These are phyloP conservation scores for Microtus montanus DNA, from an alignment of 2,113 vertebrate genomes.

Conservation along the genomic window DNA sequence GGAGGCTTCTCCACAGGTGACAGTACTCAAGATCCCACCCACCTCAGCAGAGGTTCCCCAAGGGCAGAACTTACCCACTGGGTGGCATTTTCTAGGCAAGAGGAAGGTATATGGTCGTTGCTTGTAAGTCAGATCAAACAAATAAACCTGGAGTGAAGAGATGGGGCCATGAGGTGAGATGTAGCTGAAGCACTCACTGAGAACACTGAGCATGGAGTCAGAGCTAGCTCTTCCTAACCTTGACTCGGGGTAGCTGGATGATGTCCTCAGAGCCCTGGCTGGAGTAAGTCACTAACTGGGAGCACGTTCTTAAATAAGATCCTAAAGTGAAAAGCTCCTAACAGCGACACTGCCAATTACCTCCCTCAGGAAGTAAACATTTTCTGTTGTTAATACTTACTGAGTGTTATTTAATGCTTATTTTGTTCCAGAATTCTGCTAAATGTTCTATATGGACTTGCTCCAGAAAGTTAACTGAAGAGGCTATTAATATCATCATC, in stretches of 20 bases:
- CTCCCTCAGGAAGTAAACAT: background rate
- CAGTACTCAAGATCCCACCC: no score
- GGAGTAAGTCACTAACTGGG: constrained; percentile 18
- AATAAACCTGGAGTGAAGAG: constrained; percentile 90
- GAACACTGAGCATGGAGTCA: background rate
- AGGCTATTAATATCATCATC: background rate
- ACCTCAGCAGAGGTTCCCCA: background rate
- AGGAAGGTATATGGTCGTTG: constrained; percentile 96
- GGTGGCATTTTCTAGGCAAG: constrained; percentile 94
- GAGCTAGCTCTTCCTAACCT: background rate
- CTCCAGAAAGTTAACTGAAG: constrained; percentile 10
- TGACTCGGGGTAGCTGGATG: background rate
- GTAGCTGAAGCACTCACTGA: background rate
- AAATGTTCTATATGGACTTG: constrained; percentile 27
- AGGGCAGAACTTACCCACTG: constrained; percentile 87
- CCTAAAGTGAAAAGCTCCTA: background rate
- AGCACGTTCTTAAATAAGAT: constrained; percentile 7
- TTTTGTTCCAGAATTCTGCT: constrained; percentile 43
- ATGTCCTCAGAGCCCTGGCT: background rate
- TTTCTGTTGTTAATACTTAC: constrained; percentile 4
- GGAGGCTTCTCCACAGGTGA: background rate
- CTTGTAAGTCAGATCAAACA: constrained; percentile 98
- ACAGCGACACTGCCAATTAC: background rate
- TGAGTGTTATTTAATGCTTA: background rate
- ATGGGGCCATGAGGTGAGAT: background rate